Evolutionary conservation across 2,797 vertebrate species (phyloP).

Genomic region (Scarus forsteni): DNA sequence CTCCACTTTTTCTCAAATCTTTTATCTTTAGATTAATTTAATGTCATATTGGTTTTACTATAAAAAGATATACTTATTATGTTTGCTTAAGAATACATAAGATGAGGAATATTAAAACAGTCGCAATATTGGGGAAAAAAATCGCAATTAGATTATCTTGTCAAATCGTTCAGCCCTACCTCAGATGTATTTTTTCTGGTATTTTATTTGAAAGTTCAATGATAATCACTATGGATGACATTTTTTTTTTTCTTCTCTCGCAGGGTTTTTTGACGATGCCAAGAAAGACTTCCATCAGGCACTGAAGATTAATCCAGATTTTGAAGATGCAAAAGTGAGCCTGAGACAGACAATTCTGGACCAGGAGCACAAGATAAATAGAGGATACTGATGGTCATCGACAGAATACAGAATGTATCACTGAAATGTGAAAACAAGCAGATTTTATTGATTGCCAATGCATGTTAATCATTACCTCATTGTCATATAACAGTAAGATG

Average conservation of each 20-base stretch:
- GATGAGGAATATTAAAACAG: too few species aligned
- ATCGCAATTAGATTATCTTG: too few species aligned
- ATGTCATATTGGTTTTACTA: too few species aligned
- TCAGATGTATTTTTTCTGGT: too few species aligned
- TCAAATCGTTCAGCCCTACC: too few species aligned
- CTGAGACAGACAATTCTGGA: slow-evolving; percentile 91
- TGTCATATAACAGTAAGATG: neutral
- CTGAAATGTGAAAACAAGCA: neutral
- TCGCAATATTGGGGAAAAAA: too few species aligned
- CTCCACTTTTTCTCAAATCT: too few species aligned
- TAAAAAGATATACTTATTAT: too few species aligned
- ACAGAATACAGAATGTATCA: neutral
- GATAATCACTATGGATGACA: neutral
- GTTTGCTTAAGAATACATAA: too few species aligned
- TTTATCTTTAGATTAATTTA: too few species aligned
- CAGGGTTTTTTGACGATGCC: slow-evolving; percentile 94
- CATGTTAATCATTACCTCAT: neutral
- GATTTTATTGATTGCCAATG: neutral
- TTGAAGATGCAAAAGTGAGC: slow-evolving; percentile 93
- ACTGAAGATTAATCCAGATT: slow-evolving; percentile 89
- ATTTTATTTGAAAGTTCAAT: neutral
- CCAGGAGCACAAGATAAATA: slow-evolving; percentile 86
- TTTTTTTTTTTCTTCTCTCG: slow-evolving; percentile 19
- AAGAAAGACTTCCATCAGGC: slow-evolving; percentile 91
- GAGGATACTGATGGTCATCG: slow-evolving; percentile 74